Base-by-base conservation (phyloP, 1,140 invertebrate genomes). In the Caenorhabditis brenneri region DNA sequence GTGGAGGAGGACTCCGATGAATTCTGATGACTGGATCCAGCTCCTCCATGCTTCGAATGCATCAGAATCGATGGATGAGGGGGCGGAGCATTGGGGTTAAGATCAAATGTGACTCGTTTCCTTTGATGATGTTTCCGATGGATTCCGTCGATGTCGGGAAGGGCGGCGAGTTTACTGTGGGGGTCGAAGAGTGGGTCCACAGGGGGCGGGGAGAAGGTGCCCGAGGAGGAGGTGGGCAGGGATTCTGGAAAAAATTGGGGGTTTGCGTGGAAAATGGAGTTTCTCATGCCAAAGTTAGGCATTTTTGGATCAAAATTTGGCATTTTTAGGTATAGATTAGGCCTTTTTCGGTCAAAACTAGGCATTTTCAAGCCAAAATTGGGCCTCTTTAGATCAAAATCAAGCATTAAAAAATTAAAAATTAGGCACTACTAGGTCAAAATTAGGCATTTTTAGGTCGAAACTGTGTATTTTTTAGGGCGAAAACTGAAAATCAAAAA, bases 81-180 rank as follows among this genome's bases (percentile, higher is more conserved):
- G 24, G 39, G n/a, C 12, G 65, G 2, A n/a, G 12, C 10, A 19
- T 53, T 53, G 7, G 86, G 65, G 27, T 87, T 84, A 33, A 88
- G 48, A 53, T 88, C 87, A 60, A 88, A 88, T 1, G 88, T 88
- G 16, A 88, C 87, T 10, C 80, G 80, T 80, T 88, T 88, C 22
- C 87, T 83, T 1, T 88, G 60, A n/a, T 58, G 55, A 27, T 74
- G 36, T 74, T 74, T 74, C 10, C 36, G 16, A 16, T 46, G 33
- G 10, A 74, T 74, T 74, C 65, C 65, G 36, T 74, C 65, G n/a
- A 74, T 74, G 42, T 74, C 65, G 0, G 33, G 36, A 3, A 74
- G 65, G 10, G n/a, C 29, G 1, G 27, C 15, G 36, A 74, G 58
- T 65, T 65, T 65, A 2, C 12, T 42, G 33, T 19, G n/a, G 7